Base-by-base conservation (phyloP, 1,140 invertebrate genomes). In the Lucilia sericata region DNA sequence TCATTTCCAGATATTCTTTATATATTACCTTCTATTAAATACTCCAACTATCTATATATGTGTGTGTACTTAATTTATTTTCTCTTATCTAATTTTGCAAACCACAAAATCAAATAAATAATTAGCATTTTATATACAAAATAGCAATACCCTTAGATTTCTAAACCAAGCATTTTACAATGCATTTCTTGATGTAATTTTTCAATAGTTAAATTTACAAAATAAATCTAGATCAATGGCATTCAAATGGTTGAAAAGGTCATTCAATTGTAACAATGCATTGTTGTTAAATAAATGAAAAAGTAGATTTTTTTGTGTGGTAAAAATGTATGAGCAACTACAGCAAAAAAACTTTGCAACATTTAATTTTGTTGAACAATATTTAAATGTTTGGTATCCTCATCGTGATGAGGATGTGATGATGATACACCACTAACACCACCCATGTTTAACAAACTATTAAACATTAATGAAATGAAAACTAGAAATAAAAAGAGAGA, bases 391-490 rank as follows among this genome's bases (percentile, higher is more conserved):
- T 25, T 19, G 21, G 19, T 21, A 21, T 70, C 5, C 21, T 19
- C 65, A 70, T 12, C 65, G 25, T 70, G 19, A 60, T 60, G 55
- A 60, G 13, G 55, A 60, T 60, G 55, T 14, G 55, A 60, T n/a
- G 14, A 70, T 70, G n/a, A 70, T 70, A 19, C 21, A 70, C 65
- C 5, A 21, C 0, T n/a, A 21, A 21, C 21, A 70, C 65, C 5
- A 21, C 0, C 65, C 17, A 21, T 70, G 19, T 70, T 70, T 70
- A 70, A 70, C 21, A 21, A 55, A 55, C 51, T 55, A 55, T 55
- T 55, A 55, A 55, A 55, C 51, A 55, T 55, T 55, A 17, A n/a
- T n/a, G n/a, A n/a, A 70, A 70, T 70, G 65, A 70, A 70, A 70
- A 70, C 2, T 21, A 12, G 21, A 70, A 70, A 70, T 60, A 60